Conservation (phyloP, 2,888 invertebrate genomes). For the Apamea epomidion region DNA sequence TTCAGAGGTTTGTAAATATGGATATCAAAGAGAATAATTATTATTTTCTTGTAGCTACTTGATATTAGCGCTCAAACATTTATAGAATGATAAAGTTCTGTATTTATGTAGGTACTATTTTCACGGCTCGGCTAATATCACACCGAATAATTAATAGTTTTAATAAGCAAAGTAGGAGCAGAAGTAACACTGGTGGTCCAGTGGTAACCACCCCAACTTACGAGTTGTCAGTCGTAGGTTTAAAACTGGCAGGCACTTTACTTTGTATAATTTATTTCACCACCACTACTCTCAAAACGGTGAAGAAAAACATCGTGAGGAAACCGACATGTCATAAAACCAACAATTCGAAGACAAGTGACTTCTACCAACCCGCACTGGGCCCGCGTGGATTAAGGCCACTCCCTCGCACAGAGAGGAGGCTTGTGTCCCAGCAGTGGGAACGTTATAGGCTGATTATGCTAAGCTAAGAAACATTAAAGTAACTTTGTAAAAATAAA, state of each 20-base stretch:
- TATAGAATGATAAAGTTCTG: conserved; percentile 1
- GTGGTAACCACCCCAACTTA: background rate
- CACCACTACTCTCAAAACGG: background rate
- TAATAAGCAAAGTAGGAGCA: conserved; percentile 8
- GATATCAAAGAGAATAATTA: conserved; percentile 37
- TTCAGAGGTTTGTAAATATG: conserved; percentile 15
- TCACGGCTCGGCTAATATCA: background rate
- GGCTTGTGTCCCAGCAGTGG: background rate
- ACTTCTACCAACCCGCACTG: background rate
- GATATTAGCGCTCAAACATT: background rate
- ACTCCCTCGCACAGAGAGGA: background rate
- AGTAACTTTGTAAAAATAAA: conserved; percentile 43
- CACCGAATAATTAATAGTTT: conserved; percentile 40
- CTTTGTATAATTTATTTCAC: background rate
- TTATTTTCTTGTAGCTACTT: conserved; percentile 4
- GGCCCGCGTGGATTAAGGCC: background rate
- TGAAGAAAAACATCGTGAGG: background rate
- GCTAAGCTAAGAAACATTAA: conserved; percentile 35
- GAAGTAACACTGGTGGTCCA: background rate
- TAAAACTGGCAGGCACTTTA: background rate
- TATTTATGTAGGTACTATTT: conserved; percentile 11
- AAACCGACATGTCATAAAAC: background rate
- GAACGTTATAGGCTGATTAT: background rate
- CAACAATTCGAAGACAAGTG: background rate
- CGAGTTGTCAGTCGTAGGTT: background rate